Evolutionary conservation across 2,888 invertebrate species (phyloP).

Genomic region (Folsomia candida): DNA sequence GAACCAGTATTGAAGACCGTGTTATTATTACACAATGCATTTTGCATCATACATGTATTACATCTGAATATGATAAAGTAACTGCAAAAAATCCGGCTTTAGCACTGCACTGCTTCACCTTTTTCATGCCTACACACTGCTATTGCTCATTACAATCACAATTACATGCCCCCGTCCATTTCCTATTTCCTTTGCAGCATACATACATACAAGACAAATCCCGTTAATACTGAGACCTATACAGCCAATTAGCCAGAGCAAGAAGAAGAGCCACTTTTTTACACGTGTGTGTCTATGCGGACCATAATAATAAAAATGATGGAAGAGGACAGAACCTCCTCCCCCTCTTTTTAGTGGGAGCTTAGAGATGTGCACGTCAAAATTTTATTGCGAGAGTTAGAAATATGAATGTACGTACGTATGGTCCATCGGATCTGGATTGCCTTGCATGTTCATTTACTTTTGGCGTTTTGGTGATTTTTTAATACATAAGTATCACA

Average conservation of each 20-base stretch:
- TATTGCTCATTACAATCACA: conserved; percentile 19
- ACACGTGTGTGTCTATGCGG: neutral
- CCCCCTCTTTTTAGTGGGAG: neutral
- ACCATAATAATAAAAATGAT: neutral
- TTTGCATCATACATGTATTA: too few relatives aligned
- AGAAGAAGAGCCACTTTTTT: conserved; percentile 13
- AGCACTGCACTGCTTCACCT: too few relatives aligned
- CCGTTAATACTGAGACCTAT: conserved; percentile 31
- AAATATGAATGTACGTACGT: too few relatives aligned
- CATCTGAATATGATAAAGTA: too few relatives aligned
- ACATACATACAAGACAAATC: neutral
- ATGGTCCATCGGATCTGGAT: neutral
- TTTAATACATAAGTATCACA: too few relatives aligned
- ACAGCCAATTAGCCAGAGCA: conserved; percentile 40
- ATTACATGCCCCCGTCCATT: conserved; percentile 23
- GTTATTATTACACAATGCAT: too few relatives aligned
- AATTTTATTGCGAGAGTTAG: neutral
- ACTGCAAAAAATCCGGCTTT: too few relatives aligned
- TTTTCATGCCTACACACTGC: too few relatives aligned
- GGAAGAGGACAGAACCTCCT: neutral
- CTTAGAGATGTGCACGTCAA: too few relatives aligned
- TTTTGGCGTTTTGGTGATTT: too few relatives aligned
- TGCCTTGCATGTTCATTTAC: neutral
- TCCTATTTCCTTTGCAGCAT: conserved; percentile 36
- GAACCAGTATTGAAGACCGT: too few relatives aligned